phyloP scores from a whole-genome alignment of 2,113 vertebrate genomes.

The Zapornia atra region DNA sequence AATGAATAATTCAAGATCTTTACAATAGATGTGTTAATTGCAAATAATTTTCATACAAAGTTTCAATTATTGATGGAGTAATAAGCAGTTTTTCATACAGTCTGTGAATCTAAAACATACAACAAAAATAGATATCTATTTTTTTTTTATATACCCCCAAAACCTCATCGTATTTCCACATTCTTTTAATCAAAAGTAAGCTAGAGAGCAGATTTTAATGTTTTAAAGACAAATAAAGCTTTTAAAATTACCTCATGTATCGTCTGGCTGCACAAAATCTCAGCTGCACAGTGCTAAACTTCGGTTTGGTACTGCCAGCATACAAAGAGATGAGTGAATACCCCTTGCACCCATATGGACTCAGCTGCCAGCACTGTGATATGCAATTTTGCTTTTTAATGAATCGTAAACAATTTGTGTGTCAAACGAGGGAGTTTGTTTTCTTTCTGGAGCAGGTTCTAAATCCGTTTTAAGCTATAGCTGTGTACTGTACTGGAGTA shows the following conservation, averaged over 20 bases:
- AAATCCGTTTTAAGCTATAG: conserved; percentile 64
- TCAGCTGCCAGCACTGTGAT: conserved; percentile 80
- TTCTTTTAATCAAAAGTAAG: conserved; percentile 69
- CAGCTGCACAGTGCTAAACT: conserved; percentile 79
- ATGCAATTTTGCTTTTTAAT: conserved; percentile 87
- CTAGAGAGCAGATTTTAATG: conserved; percentile 73
- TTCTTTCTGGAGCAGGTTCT: conserved; percentile 74
- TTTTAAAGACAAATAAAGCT: conserved; percentile 82
- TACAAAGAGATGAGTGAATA: conserved; percentile 84
- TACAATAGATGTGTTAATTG: conserved; percentile 66
- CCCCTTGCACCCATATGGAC: conserved; percentile 78
- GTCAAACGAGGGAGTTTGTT: conserved; percentile 82
- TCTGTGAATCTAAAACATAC: conserved; percentile 14
- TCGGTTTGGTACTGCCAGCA: conserved; percentile 78
- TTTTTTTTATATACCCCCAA: background rate
- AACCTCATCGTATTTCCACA: conserved; percentile 1
- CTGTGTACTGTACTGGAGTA: conserved; percentile 63
- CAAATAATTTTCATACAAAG: conserved; percentile 69
- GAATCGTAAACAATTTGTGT: conserved; percentile 86
- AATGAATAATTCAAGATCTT: conserved; percentile 65
- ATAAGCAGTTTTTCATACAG: conserved; percentile 54
- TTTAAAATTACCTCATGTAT: conserved; percentile 84
- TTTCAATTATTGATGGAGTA: conserved; percentile 68
- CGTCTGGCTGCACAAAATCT: conserved; percentile 77
- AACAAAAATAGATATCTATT: background rate